Conservation (phyloP, 2,888 invertebrate species). For the Athalia circularis region DNA sequence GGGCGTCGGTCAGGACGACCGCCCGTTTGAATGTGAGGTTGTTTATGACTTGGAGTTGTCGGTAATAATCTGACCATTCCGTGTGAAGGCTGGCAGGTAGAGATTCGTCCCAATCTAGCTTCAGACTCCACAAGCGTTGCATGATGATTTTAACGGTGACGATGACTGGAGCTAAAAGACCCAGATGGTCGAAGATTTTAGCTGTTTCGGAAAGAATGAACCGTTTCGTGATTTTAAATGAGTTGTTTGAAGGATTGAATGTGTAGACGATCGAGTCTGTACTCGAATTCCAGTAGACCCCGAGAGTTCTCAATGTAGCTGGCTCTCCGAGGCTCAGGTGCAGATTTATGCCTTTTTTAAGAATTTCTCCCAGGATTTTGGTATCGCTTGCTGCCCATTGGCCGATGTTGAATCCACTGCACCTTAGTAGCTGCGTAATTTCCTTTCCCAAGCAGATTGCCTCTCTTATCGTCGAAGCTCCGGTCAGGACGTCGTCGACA, state of each 20-base stretch:
- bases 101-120: constrained; percentile 44
- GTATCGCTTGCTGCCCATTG: constrained; percentile 44
- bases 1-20: no score
- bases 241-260: background rate
- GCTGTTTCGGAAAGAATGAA: constrained; percentile 47
- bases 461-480: background rate
- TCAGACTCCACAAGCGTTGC: constrained; percentile 45
- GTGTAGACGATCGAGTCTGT: constrained; percentile 38
- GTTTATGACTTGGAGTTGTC: background rate
- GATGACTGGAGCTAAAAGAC: constrained; percentile 48
- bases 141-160: constrained; percentile 47
- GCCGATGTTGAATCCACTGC: constrained; percentile 30
- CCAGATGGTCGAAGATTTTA: constrained; percentile 48
- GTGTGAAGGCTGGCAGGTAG: constrained; percentile 16
- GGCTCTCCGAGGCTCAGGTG: background rate
- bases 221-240: constrained; percentile 44
- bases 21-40: background rate
- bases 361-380: background rate
- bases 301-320: constrained; percentile 42
- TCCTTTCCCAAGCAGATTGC: background rate
- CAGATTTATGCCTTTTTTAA: background rate
- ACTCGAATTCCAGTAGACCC: constrained; percentile 44
- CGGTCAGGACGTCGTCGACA: background rate
- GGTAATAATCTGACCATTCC: constrained; percentile 32
- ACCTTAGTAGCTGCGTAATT: constrained; percentile 1